phyloP scores from a whole-genome alignment of 1,140 invertebrate species.

The Contarinia nasturtii region DNA sequence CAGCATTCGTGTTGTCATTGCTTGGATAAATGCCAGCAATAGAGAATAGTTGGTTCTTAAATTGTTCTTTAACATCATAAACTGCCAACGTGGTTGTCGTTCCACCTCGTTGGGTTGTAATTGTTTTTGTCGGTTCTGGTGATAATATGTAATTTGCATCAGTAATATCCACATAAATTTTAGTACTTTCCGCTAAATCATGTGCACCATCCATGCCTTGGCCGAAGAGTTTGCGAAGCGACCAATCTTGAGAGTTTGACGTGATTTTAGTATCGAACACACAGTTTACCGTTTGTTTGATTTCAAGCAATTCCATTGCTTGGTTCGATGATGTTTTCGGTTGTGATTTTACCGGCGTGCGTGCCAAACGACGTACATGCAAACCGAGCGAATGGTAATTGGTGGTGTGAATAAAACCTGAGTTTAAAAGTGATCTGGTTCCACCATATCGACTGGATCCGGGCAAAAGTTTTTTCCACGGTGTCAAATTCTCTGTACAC shows the following conservation, averaged over 20 bases:
- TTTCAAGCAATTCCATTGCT: slow-evolving; percentile 50
- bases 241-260: slow-evolving; percentile 50
- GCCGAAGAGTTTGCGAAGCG: slow-evolving; percentile 68
- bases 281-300: slow-evolving; percentile 66
- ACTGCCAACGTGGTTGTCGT: slow-evolving; percentile 40
- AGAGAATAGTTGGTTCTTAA: slow-evolving; percentile 39
- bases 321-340: slow-evolving; percentile 22
- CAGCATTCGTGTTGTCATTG: slow-evolving; percentile 19
- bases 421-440: slow-evolving; percentile 71
- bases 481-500: slow-evolving; percentile 96
- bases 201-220: slow-evolving; percentile 59
- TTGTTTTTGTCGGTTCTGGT: slow-evolving; percentile 31
- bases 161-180: slow-evolving; percentile 67
- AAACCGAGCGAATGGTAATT: slow-evolving; percentile 83
- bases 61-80: slow-evolving; percentile 37
- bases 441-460: slow-evolving; percentile 68
- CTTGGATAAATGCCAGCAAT: slow-evolving; percentile 33
- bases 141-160: slow-evolving; percentile 27
- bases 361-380: slow-evolving; percentile 64
- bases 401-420: slow-evolving; percentile 77
- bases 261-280: slow-evolving; percentile 64
- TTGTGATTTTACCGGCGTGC: slow-evolving; percentile 8
- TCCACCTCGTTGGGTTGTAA: slow-evolving; percentile 43
- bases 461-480: slow-evolving; percentile 91
- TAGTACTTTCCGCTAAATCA: slow-evolving; percentile 44